Percentiles rank a stretch among this genome's conserved stretches.
These are phyloP conservation scores for Balanococcus diminutus DNA, from an alignment of 2,888 invertebrate species.

Conservation along the genomic window DNA sequence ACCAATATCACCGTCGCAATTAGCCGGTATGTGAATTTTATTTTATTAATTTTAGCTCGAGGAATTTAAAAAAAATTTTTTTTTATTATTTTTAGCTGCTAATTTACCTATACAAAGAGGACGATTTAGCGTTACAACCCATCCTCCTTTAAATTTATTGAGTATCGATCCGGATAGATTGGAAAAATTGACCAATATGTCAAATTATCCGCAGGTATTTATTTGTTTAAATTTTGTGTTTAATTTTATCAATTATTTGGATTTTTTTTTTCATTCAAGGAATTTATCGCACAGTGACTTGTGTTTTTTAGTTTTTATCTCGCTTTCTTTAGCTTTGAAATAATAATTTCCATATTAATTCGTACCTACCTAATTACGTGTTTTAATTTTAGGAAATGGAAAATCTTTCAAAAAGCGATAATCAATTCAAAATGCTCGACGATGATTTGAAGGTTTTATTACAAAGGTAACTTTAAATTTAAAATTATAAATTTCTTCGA, in stretches of 20 bases:
- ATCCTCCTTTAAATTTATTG: constrained; percentile 47
- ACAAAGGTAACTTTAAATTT: neutral
- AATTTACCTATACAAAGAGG: constrained; percentile 47
- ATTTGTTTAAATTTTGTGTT: too few relatives aligned
- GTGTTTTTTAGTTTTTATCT: neutral
- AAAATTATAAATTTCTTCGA: neutral
- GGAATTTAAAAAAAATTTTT: neutral
- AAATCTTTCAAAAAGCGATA: neutral
- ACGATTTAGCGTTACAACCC: constrained; percentile 50
- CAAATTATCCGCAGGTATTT: constrained; percentile 12
- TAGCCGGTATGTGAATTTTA: neutral
- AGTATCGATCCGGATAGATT: constrained; percentile 30
- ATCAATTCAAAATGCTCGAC: constrained; percentile 5
- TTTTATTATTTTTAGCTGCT: neutral
- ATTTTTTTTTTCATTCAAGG: neutral
- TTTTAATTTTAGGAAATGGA: neutral
- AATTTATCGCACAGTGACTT: too few relatives aligned
- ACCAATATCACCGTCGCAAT: constrained; percentile 24
- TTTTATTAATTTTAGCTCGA: neutral
- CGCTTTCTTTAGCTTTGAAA: too few relatives aligned
- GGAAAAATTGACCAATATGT: constrained; percentile 21
- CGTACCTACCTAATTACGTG: too few relatives aligned
- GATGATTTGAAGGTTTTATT: constrained; percentile 15
- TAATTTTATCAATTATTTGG: too few relatives aligned
- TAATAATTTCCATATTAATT: too few relatives aligned